phyloP scores from a whole-genome alignment of 1,140 invertebrate genomes.

The Apolygus lucorum region DNA sequence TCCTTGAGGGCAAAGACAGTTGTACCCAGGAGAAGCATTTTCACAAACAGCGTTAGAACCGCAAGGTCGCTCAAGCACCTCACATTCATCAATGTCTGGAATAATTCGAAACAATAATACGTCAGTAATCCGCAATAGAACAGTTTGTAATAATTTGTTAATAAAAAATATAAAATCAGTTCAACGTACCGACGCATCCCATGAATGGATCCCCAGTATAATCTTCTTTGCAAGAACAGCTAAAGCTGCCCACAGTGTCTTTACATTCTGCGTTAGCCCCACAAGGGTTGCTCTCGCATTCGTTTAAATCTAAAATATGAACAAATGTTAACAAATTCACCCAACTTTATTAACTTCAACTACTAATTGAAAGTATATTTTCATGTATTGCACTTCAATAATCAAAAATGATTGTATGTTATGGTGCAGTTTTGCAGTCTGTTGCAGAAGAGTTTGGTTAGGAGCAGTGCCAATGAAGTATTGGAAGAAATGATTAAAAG shows the following conservation, averaged over 20 bases:
- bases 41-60: slow-evolving; percentile 78
- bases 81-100: slow-evolving; percentile 83
- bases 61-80: slow-evolving; percentile 68
- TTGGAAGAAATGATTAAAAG: no score
- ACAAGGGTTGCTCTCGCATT: slow-evolving; percentile 76
- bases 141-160: no score
- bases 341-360: no score
- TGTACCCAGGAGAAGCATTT: slow-evolving; percentile 76
- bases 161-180: no score
- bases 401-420: not conserved
- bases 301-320: slow-evolving; percentile 65
- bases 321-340: not conserved
- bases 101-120: not conserved
- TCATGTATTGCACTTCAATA: no score
- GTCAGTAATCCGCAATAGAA: no score
- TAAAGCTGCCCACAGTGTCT: slow-evolving; percentile 76
- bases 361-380: no score
- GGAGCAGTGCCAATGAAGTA: not conserved
- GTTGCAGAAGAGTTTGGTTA: not conserved
- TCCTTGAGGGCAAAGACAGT: slow-evolving; percentile 80
- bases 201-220: slow-evolving; percentile 75
- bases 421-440: not conserved
- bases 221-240: slow-evolving; percentile 71
- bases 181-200: slow-evolving; percentile 55
- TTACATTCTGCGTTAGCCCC: slow-evolving; percentile 75